Percentiles rank a stretch among this genome's conserved stretches.
Conservation (phyloP, 2,113 vertebrate genomes). For the Sinocyclocheilus grahami region DNA sequence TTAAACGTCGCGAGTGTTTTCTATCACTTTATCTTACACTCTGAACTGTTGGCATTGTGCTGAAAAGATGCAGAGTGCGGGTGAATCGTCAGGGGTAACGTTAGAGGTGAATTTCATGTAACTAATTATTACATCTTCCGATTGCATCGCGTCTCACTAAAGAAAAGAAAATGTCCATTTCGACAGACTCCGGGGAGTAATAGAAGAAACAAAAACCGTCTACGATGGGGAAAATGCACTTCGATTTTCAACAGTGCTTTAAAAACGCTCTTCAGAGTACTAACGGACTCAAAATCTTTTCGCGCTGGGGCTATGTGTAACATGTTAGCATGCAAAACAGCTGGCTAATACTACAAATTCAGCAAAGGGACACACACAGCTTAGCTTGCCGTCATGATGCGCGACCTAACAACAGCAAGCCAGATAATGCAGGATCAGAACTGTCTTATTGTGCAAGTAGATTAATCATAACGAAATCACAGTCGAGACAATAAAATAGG, state of each 20-base stretch:
- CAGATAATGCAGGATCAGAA: conserved; percentile 3
- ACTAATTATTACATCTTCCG: conserved; percentile 48
- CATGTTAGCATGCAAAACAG: conserved; percentile 59
- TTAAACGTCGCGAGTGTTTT: background rate
- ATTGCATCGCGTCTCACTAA: conserved; percentile 39
- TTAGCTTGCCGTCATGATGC: conserved; percentile 23
- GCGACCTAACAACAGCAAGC: conserved; percentile 42
- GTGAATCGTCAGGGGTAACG: conserved; percentile 23
- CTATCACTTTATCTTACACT: background rate
- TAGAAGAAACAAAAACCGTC: background rate
- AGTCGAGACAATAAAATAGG: conserved; percentile 58
- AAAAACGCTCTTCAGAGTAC: background rate
- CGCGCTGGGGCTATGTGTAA: conserved; percentile 1
- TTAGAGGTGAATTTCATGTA: conserved; percentile 43
- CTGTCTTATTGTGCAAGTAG: conserved; percentile 8
- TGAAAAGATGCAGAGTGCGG: conserved; percentile 43
- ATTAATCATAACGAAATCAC: background rate
- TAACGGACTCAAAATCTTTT: background rate
- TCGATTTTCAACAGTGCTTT: background rate
- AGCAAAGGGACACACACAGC: background rate
- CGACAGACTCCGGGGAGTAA: background rate
- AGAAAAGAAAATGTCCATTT: conserved; percentile 17
- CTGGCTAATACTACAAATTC: conserved; percentile 49
- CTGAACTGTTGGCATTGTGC: conserved; percentile 8
- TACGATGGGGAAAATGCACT: background rate